Conservation (phyloP, 1,140 invertebrate species). For the Platyura marginata region DNA sequence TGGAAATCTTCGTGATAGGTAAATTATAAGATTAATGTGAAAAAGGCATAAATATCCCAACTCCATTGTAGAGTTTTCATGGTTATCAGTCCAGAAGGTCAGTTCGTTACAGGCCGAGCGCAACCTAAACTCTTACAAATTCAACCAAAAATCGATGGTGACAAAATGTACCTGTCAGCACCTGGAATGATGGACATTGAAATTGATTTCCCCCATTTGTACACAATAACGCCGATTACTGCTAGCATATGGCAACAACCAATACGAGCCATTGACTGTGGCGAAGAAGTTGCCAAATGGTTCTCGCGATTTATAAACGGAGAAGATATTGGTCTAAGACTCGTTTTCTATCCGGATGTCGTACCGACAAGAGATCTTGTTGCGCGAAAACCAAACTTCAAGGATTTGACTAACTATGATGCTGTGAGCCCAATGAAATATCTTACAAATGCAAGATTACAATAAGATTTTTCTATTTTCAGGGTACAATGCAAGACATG, state of each 20-base stretch:
- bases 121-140: constrained; percentile 31
- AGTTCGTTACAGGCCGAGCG: constrained; percentile 30
- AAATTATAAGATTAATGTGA: neutral
- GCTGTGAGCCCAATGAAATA: neutral
- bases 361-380: constrained; percentile 9
- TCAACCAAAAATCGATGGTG: constrained; percentile 19
- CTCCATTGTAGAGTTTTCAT: constrained; percentile 23
- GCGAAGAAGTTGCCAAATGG: constrained; percentile 38
- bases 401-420: neutral
- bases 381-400: neutral
- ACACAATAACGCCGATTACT: constrained; percentile 18
- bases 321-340: constrained; percentile 30
- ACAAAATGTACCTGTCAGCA: constrained; percentile 22
- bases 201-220: constrained; percentile 24
- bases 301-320: constrained; percentile 34
- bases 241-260: constrained; percentile 28
- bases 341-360: constrained; percentile 36
- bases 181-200: constrained; percentile 29
- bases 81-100: constrained; percentile 28
- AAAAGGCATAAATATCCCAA: neutral
- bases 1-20: constrained; percentile 26
- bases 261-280: constrained; percentile 34
- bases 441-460: neutral
- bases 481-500: constrained; percentile 39
- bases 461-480: constrained; percentile 2